Evolutionary conservation across 2,888 invertebrate species (phyloP).

Genomic region (Melolontha melolontha): DNA sequence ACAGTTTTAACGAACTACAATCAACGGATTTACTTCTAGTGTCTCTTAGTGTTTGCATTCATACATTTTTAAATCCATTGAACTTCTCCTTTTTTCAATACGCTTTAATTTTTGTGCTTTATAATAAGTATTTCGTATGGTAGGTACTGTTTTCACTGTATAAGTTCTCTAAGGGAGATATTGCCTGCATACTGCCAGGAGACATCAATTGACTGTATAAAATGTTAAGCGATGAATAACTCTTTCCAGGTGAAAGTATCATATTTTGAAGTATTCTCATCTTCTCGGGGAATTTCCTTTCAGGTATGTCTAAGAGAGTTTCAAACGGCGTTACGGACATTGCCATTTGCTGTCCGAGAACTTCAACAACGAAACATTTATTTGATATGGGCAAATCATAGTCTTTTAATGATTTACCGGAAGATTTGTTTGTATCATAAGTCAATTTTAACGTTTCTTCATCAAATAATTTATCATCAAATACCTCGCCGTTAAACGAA

Average conservation of each 20-base stretch:
- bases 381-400: conserved; percentile 50
- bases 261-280: conserved; percentile 42
- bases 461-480: conserved; percentile 42
- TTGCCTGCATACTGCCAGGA: not conserved
- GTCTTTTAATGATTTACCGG: conserved; percentile 46
- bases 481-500: conserved; percentile 35
- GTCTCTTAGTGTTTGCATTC: conserved; percentile 14
- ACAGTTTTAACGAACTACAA: not conserved
- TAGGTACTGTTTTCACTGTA: conserved; percentile 19
- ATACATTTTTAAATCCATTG: conserved; percentile 14
- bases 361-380: conserved; percentile 52
- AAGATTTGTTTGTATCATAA: conserved; percentile 44
- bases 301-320: conserved; percentile 50
- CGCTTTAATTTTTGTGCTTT: conserved; percentile 1
- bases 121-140: not conserved
- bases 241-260: not conserved
- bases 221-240: conserved; percentile 21
- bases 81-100: conserved; percentile 29
- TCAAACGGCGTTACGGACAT: conserved; percentile 52
- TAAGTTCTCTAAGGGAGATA: conserved; percentile 43
- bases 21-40: conserved; percentile 39
- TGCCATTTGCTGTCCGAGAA: conserved; percentile 54
- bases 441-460: conserved; percentile 44
- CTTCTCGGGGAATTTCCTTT: conserved; percentile 13
- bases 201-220: conserved; percentile 26